Percentiles rank a stretch among this genome's conserved stretches.
Evolutionary conservation across 2,888 invertebrate genomes (phyloP).

Genomic region (Nezara viridula): DNA sequence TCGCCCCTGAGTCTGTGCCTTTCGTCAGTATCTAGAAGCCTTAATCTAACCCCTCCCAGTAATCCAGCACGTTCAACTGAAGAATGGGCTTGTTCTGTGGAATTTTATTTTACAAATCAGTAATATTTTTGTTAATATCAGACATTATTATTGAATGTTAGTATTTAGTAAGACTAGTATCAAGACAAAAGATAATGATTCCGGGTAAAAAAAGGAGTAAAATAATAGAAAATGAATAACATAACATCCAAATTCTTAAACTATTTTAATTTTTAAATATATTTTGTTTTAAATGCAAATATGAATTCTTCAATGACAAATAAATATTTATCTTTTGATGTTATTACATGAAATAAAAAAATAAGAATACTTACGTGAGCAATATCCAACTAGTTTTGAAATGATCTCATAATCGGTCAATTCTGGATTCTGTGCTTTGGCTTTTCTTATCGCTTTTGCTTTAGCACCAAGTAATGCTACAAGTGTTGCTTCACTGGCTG

Average conservation of each 20-base stretch:
- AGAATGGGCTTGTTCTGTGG: conserved; percentile 88
- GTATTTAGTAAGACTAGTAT: neutral
- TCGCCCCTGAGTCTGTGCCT: conserved; percentile 83
- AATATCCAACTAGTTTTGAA: conserved; percentile 87
- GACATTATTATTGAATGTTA: neutral
- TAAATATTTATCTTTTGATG: neutral
- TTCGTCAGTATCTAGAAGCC: conserved; percentile 81
- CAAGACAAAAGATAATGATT: neutral
- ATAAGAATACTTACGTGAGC: conserved; percentile 78
- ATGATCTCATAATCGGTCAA: conserved; percentile 81
- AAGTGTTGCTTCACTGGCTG: conserved; percentile 94
- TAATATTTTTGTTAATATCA: conserved; percentile 3
- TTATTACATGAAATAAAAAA: neutral
- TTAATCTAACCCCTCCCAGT: conserved; percentile 85
- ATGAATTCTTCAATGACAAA: neutral
- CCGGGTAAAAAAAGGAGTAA: too few relatives aligned
- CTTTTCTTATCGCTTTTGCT: conserved; percentile 77
- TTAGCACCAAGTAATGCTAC: conserved; percentile 94
- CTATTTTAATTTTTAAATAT: too few relatives aligned
- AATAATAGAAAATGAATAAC: neutral
- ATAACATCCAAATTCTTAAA: too few relatives aligned
- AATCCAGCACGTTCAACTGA: conserved; percentile 95
- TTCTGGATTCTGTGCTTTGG: conserved; percentile 81
- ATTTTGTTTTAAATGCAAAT: too few relatives aligned
- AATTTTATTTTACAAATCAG: neutral